Conservation (phyloP, 2,797 vertebrate species). For the Aeoliscus strigatus region DNA sequence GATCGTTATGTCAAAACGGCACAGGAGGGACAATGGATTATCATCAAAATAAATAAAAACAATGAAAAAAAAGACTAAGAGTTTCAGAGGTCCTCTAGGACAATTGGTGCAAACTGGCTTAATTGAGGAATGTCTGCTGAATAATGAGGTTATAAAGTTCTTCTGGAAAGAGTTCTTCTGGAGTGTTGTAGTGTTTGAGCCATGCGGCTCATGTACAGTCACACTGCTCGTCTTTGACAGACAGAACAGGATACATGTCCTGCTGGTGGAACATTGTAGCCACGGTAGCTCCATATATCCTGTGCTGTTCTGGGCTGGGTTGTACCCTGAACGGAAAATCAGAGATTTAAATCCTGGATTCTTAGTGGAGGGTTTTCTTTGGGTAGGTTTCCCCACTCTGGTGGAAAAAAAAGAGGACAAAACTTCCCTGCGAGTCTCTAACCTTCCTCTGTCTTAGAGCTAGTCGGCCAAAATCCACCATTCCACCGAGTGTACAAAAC, state of each 20-base stretch:
- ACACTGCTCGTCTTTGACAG: slow-evolving; percentile 28
- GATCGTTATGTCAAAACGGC: slow-evolving; percentile 40
- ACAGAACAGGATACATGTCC: slow-evolving; percentile 29
- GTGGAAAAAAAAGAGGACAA: slow-evolving; percentile 66
- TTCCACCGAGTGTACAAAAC: slow-evolving; percentile 28
- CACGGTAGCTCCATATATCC: slow-evolving; percentile 48
- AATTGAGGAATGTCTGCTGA: slow-evolving; percentile 36
- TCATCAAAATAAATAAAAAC: slow-evolving; percentile 9
- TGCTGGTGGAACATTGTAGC: slow-evolving; percentile 46
- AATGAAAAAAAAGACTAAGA: slow-evolving; percentile 5
- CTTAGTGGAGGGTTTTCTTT: slow-evolving; percentile 64
- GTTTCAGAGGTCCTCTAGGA: slow-evolving; percentile 12
- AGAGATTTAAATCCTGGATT: slow-evolving; percentile 65
- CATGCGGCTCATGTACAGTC: slow-evolving; percentile 22
- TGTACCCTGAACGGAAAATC: slow-evolving; percentile 65
- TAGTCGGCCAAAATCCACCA: slow-evolving; percentile 61
- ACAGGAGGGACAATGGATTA: slow-evolving; percentile 34
- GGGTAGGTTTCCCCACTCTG: slow-evolving; percentile 61
- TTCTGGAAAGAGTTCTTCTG: neutral
- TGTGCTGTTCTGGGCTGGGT: slow-evolving; percentile 49
- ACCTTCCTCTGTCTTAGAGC: slow-evolving; percentile 42
- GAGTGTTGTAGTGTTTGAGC: slow-evolving; percentile 6
- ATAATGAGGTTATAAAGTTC: slow-evolving; percentile 28
- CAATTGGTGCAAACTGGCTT: slow-evolving; percentile 24
- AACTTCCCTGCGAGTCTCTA: slow-evolving; percentile 55